Conservation (phyloP, 37 sponge, comb jelly and placozoan genomes). For the Lycopodina hypogea region DNA sequence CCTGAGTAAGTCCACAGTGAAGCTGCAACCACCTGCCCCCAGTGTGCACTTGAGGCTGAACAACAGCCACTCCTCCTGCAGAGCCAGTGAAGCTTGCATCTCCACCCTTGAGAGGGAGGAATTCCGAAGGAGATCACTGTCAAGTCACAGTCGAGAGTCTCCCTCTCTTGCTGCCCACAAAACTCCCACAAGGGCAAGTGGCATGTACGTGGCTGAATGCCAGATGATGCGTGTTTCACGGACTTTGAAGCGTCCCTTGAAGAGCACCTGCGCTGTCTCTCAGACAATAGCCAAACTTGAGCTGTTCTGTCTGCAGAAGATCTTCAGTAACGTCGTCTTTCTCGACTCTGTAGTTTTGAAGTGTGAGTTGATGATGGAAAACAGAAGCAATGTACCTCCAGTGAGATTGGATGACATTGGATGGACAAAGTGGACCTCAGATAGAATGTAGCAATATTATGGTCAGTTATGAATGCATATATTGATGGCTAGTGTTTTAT, state of each 20-base stretch:
- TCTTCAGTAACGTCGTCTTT: background rate
- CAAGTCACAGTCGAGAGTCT: background rate
- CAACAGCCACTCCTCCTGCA: background rate
- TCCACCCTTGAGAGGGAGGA: no score
- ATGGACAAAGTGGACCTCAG: background rate
- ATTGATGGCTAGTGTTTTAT: no score
- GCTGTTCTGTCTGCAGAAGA: constrained; percentile 12
- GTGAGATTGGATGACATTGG: background rate
- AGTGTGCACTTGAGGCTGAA: no score
- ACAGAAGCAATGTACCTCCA: background rate
- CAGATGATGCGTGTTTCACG: background rate
- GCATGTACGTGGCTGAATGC: background rate
- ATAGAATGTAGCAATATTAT: no score
- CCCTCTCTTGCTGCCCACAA: background rate
- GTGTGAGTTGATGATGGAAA: background rate
- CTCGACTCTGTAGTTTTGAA: constrained; percentile 6
- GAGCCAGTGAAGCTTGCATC: no score
- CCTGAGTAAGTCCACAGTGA: background rate
- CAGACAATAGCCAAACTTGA: constrained; percentile 2
- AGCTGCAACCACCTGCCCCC: no score
- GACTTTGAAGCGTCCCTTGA: background rate
- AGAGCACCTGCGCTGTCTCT: background rate
- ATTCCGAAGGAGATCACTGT: background rate
- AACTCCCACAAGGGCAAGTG: background rate
- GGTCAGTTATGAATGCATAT: no score